A percentile compares a stretch with the other conserved stretches of the same genome.
Evolutionary conservation across 2,888 invertebrate genomes (phyloP).

Genomic region (Eurytoma californica): DNA sequence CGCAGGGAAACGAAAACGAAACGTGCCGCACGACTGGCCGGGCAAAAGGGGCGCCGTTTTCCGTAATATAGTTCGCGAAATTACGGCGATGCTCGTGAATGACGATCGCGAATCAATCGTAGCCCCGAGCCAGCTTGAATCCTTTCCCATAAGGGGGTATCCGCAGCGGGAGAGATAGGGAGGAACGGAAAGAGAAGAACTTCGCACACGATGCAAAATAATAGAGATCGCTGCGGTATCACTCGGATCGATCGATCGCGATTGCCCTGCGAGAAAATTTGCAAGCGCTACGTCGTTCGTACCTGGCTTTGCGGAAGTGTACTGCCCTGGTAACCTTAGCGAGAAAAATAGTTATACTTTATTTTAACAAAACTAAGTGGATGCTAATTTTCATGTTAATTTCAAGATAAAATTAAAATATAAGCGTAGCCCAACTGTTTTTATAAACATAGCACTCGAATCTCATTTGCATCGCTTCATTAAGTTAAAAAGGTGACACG

Average conservation of each 20-base stretch:
- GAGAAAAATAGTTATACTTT: too few relatives aligned
- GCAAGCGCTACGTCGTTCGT: conserved; percentile 23
- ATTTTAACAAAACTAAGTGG: too few relatives aligned
- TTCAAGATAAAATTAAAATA: too few relatives aligned
- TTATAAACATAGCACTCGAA: too few relatives aligned
- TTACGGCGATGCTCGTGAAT: conserved; percentile 55
- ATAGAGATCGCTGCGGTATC: conserved; percentile 51
- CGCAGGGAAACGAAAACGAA: conserved; percentile 44
- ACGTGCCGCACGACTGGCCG: conserved; percentile 54
- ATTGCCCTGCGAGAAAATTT: conserved; percentile 37
- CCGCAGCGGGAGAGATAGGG: conserved; percentile 12
- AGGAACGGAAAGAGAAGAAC: conserved; percentile 24
- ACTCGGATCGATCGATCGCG: conserved; percentile 43
- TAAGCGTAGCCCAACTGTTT: too few relatives aligned
- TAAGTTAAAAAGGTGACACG: background rate
- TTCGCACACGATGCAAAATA: conserved; percentile 42
- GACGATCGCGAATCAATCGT: conserved; percentile 55
- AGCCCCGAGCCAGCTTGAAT: conserved; percentile 36
- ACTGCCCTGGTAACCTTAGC: too few relatives aligned
- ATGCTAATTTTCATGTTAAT: too few relatives aligned
- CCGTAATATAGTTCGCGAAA: conserved; percentile 52
- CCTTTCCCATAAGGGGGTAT: conserved; percentile 38
- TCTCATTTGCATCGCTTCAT: too few relatives aligned
- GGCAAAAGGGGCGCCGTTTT: conserved; percentile 35
- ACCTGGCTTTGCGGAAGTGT: conserved; percentile 45